phyloP scores from a whole-genome alignment of 2,113 vertebrate species.

The Oreochromis aureus region DNA sequence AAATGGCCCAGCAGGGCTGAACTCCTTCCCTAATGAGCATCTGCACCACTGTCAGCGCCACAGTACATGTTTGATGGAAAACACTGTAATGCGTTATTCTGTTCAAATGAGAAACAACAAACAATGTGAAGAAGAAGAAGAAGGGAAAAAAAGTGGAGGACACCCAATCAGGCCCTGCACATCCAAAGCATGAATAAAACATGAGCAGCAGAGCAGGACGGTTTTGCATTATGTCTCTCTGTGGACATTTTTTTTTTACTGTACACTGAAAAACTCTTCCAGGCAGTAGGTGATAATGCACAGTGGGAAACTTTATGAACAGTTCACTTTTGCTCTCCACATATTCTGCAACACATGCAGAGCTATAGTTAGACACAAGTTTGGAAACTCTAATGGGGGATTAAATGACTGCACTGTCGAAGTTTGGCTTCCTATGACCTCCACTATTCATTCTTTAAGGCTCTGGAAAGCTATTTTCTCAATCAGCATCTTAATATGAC shows the following conservation, averaged over 20 bases:
- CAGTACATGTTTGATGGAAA: conserved; percentile 36
- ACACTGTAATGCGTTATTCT: conserved; percentile 52
- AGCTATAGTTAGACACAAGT: background rate
- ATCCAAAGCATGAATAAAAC: conserved; percentile 53
- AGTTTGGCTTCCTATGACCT: background rate
- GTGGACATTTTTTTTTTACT: conserved; percentile 3
- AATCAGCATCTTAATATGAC: background rate
- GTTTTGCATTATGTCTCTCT: conserved; percentile 12
- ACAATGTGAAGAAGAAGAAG: background rate
- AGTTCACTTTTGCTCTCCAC: conserved; percentile 12
- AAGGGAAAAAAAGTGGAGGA: background rate
- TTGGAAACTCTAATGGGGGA: background rate
- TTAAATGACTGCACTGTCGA: background rate
- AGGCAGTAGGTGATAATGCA: conserved; percentile 22
- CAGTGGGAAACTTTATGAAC: conserved; percentile 9
- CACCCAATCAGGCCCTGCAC: conserved; percentile 18
- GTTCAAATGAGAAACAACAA: conserved; percentile 49
- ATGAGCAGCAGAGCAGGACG: conserved; percentile 12
- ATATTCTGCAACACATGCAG: background rate
- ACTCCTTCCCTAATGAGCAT: conserved; percentile 51
- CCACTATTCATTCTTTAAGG: background rate
- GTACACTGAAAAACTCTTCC: background rate
- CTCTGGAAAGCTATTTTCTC: background rate
- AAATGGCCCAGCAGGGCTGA: conserved; percentile 27
- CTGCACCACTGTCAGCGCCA: conserved; percentile 9